Base-by-base conservation (phyloP, 2,888 invertebrate species). In the Drosophila anomalata region DNA sequence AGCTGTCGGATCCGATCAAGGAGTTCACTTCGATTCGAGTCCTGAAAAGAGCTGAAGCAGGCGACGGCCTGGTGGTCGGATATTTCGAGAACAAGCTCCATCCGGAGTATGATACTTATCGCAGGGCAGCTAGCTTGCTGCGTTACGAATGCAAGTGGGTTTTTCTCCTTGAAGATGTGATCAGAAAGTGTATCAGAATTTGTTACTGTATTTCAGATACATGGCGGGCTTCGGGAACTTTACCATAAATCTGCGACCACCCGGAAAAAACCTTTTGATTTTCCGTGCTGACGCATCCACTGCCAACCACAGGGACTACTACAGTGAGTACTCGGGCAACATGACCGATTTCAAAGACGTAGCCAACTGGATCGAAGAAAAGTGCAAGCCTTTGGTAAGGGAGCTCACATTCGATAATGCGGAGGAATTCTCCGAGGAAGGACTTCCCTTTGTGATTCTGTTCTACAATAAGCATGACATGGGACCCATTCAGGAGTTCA, bases 371-470 rank as follows among this genome's bases (percentile, higher is more conserved):
- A 93, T 95, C 0, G 94, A 95, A 55, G 95, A 96, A 76, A 96
- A 96, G 88, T 99, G 99, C 90, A 95, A 97, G 39, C 98, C 99
- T 0, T 92, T 98, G 12, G 98, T 99, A 0, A 93, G 99, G 58
- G 98, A 98, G 92, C 98, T 99, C 58, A 99, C 98, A 0, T 99
- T 99, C 92, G 97, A 98, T 91, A 99, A 99, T 93, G 99, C 99
- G 0, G 99, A 99, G 92, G 98, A 98, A 91, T 92, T 99, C 24
- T 98, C 98, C 0, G 98, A 99, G 91, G 98, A 99, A 92, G 98
- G 98, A 26, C 91, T 98, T 82, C 99, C 99, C 0, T 98, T 99
- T 93, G 93, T 99, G 29, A 97, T 99, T 77, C 93, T 99, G 39
- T 99, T 99, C 92, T 97, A 99, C 89, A 92, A 94, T 75, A 95